Base-by-base conservation (phyloP, 2,888 invertebrate species). In the Torymus tubicola region DNA sequence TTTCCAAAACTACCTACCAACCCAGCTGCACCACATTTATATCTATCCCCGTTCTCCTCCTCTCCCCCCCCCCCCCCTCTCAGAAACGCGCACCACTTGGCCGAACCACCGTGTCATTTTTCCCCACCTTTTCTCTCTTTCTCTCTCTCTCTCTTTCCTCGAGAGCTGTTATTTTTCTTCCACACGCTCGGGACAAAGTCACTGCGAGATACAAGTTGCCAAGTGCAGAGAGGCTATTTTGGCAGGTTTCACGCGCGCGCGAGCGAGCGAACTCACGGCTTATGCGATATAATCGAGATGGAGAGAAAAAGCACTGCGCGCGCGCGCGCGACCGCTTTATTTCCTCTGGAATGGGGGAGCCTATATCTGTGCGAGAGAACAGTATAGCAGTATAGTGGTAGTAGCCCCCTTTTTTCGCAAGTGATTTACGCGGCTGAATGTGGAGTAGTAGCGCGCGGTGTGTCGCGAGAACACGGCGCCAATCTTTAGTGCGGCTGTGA, bases 201-300 rank as follows among this genome's bases (percentile, higher is more conserved):
- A 3, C n/a, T 14, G 18, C 14, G 4, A 18, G 4, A 16, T 63
- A 18, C 21, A 21, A 65, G 50, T 13, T 79, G 69, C 73, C 73
- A 79, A 79, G 69, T 79, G 21, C n/a, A n/a, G 57, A 78, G 52
- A 57, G 65, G 53, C 64, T 65, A 65, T 18, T 74, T 70, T 75
- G 74, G 69, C 65, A 75, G 64, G 60, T 64, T 77, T 11, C 24
- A 50, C 21, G 18, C 13, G 21, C 13, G 13, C 31, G 16, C 24
- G 57, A n/a, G 18, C 13, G 21, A 2, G 13, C 31, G 16, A n/a
- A 8, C 24, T 55, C 12, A 8, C 31, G 21, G 63, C 50, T 70
- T 21, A 58, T 53, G 61, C 67, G 67, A 72, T 63, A 73, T 68
- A 72, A 78, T 78, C 61, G 61, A 61, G 52, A 18, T 5, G 5